Evolutionary conservation across 1,140 invertebrate species (phyloP).

Genomic region (Formica exsecta): DNA sequence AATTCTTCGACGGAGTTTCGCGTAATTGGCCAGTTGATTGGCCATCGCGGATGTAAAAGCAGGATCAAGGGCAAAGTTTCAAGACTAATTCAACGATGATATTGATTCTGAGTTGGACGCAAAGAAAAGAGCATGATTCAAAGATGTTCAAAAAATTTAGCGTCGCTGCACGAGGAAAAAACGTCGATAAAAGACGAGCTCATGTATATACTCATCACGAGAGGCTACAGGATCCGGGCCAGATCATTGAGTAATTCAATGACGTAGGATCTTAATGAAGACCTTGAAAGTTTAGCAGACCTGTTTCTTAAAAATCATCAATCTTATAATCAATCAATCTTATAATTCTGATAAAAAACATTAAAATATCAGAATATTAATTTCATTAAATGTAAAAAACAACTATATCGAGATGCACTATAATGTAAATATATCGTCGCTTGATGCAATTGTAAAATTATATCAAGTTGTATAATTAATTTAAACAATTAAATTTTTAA

Average conservation of each 20-base stretch:
- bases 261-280: conserved; percentile 49
- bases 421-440: neutral
- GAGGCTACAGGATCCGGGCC: conserved; percentile 73
- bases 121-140: neutral
- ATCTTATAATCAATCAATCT: neutral
- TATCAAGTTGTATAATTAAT: neutral
- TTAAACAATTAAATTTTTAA: neutral
- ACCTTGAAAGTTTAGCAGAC: neutral
- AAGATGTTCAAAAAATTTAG: conserved; percentile 52
- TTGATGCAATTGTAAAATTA: neutral
- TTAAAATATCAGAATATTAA: neutral
- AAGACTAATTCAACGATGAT: neutral
- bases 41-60: neutral
- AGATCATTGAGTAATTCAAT: conserved; percentile 59
- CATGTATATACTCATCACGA: conserved; percentile 51
- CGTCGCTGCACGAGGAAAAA: conserved; percentile 61
- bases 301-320: neutral
- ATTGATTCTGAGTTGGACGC: neutral
- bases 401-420: neutral
- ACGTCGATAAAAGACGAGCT: conserved; percentile 66
- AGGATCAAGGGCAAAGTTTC: neutral
- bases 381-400: conserved; percentile 2
- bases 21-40: conserved; percentile 45
- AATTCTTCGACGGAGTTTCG: conserved; percentile 4
- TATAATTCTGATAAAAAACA: neutral